Evolutionary conservation across 2,888 invertebrate species (phyloP).

Genomic region (Pachydiplax longipennis): DNA sequence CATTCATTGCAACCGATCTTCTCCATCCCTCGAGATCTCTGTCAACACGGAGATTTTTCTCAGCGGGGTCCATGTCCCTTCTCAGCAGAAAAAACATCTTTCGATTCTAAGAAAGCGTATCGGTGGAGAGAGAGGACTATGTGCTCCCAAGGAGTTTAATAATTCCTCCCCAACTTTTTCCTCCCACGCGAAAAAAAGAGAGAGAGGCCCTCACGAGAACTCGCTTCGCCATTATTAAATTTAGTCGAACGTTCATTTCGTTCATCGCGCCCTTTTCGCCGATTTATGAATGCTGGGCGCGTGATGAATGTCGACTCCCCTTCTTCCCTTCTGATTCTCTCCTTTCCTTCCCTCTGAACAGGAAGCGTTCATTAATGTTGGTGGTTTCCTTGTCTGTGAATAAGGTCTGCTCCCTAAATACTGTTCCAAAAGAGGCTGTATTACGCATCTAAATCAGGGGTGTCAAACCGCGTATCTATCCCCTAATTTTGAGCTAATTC

Average conservation of each 20-base stretch:
- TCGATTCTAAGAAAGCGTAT: neutral
- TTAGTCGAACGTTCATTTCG: neutral
- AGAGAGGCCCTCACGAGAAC: neutral
- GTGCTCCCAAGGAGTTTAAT: neutral
- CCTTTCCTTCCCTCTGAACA: neutral
- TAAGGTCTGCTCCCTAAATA: too few relatives aligned
- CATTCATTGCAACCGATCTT: too few relatives aligned
- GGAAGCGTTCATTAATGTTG: neutral
- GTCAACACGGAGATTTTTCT: too few relatives aligned
- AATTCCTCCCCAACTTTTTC: neutral
- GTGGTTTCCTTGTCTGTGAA: neutral
- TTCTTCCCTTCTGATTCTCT: neutral
- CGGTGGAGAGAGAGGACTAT: neutral
- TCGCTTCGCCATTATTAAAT: neutral
- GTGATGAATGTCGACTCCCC: constrained; percentile 3
- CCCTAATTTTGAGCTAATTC: too few relatives aligned
- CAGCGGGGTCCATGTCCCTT: too few relatives aligned
- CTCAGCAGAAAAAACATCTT: neutral
- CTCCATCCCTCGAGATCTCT: too few relatives aligned
- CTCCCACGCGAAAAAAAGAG: too few relatives aligned
- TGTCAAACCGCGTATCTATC: too few relatives aligned
- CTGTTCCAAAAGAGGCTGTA: too few relatives aligned
- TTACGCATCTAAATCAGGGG: too few relatives aligned
- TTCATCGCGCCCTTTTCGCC: neutral
- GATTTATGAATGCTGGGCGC: constrained; percentile 12